A percentile compares a stretch with the other conserved stretches of the same genome.
Evolutionary conservation across 2,888 invertebrate genomes (phyloP).

Genomic region (Argyresthia goedartella): DNA sequence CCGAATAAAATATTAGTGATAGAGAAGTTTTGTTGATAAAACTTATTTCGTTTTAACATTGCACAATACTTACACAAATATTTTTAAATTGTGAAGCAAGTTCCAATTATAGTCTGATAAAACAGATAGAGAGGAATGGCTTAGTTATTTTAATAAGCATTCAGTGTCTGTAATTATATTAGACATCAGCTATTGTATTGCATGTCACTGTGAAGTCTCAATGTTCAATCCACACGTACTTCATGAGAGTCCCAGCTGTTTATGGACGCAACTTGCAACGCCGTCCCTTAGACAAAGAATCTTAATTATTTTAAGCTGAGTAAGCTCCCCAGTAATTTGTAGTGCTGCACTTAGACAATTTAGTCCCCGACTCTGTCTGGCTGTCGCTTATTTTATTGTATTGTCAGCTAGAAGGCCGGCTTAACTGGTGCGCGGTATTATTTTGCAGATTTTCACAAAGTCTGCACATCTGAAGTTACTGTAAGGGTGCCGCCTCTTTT

Average conservation of each 20-base stretch:
- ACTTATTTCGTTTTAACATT: too few relatives aligned
- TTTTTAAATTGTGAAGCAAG: too few relatives aligned
- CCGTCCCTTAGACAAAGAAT: conserved; percentile 38
- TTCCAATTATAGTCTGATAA: too few relatives aligned
- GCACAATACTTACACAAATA: too few relatives aligned
- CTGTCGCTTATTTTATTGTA: conserved; percentile 56
- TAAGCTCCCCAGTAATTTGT: conserved; percentile 52
- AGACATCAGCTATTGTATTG: too few relatives aligned
- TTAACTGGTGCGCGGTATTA: conserved; percentile 27
- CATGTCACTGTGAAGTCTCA: too few relatives aligned
- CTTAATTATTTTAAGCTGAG: conserved; percentile 64
- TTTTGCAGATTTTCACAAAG: conserved; percentile 53
- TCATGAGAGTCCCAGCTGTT: not conserved
- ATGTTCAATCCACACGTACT: too few relatives aligned
- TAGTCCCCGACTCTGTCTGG: conserved; percentile 29
- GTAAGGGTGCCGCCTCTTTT: conserved; percentile 38
- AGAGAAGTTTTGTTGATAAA: too few relatives aligned
- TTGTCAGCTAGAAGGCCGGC: conserved; percentile 33
- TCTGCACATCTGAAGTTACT: conserved; percentile 31
- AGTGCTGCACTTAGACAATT: conserved; percentile 24
- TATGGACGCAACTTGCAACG: conserved; percentile 5
- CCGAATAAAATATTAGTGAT: too few relatives aligned
- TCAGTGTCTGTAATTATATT: too few relatives aligned
- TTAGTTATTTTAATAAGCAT: too few relatives aligned
- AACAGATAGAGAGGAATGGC: too few relatives aligned